phyloP scores from a whole-genome alignment of 2,797 vertebrate species.

The Clarias fuscus region DNA sequence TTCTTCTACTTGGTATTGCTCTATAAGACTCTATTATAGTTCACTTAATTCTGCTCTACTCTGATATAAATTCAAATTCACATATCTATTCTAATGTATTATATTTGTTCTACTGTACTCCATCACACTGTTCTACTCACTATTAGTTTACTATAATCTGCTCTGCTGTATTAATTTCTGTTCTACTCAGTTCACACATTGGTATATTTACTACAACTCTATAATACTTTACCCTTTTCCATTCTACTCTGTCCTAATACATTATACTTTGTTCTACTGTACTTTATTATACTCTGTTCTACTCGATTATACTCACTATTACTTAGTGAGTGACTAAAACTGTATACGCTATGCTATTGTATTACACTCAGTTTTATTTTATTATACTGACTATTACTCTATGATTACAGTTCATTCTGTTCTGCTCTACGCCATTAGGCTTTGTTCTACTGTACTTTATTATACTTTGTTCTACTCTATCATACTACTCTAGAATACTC shows the following conservation, averaged over 20 bases:
- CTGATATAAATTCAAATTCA: too few relatives aligned
- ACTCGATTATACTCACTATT: neutral
- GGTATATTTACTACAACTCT: neutral
- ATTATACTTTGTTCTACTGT: neutral
- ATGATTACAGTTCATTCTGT: neutral
- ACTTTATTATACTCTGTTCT: neutral
- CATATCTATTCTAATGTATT: neutral
- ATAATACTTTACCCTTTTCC: too few relatives aligned
- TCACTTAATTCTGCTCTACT: neutral
- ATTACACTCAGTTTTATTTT: neutral
- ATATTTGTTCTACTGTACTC: neutral
- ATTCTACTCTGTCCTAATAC: neutral
- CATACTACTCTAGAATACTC: neutral
- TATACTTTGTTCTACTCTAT: neutral
- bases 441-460: too few relatives aligned
- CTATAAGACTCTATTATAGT: neutral
- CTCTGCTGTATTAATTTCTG: neutral
- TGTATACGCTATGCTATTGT: too few relatives aligned
- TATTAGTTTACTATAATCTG: too few relatives aligned
- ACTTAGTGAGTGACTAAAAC: too few relatives aligned
- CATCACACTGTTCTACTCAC: too few relatives aligned
- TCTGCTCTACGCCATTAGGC: neutral
- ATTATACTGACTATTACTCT: neutral
- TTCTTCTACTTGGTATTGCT: neutral
- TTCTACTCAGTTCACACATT: neutral